Base-by-base conservation (phyloP, 2,888 invertebrate genomes). In the Ophion slaviceki region DNA sequence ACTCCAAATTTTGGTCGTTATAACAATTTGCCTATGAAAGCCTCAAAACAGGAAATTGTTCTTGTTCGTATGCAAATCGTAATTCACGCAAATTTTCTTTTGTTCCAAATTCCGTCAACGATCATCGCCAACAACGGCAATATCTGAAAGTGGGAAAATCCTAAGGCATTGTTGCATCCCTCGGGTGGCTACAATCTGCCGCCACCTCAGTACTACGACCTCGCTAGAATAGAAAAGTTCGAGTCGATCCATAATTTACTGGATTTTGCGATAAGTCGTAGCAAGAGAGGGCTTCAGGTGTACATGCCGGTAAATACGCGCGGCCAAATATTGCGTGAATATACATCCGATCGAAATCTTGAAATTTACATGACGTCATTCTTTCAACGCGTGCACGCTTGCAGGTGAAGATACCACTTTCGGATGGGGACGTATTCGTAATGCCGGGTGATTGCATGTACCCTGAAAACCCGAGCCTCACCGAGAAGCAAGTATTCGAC, bases 121-220 rank as follows among this genome's bases (percentile, higher is more conserved):
- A 66, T 17, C 8, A 66, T 14, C 17, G 28, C 7, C n/a, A 36
- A 66, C 17, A 1, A 66, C 17, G 14, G 2, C 7, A 10, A 61
- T 24, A 24, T 61, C 17, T 0, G 14, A 1, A 91, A 97, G 97
- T 97, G 97, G 97, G 94, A 94, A 64, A 94, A 94, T 17, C 96
- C 97, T 1, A 90, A 93, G 7, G 95, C 95, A 80, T 92, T 96
- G 77, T 92, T 96, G 81, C 64, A 40, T 75, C 74, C 82, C 10
- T 61, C 83, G 10, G 92, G 95, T 6, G 80, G 64, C 47, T 78
- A 81, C 8, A n/a, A 77, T 6, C 90, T 98, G 17, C 96, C 96
- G 70, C 96, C 97, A 2, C 98, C 98, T 0, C 98, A 98, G 93
- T 93, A 95, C 75, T 97, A 97, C 92, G 98, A 98, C 94, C 92